Base-by-base conservation (phyloP, 2,888 invertebrate species). In the Empis stercorea region DNA sequence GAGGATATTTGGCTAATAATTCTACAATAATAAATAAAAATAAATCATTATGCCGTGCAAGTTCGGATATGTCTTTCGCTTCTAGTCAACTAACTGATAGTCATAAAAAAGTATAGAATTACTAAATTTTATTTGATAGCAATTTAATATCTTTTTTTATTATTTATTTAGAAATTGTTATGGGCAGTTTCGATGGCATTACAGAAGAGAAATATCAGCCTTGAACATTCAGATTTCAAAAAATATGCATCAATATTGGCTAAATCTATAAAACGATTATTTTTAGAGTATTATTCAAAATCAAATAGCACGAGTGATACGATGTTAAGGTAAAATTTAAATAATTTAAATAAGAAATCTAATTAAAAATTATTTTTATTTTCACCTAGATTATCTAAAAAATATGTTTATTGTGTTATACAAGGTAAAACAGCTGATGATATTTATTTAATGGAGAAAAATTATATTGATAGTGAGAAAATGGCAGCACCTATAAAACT, bases 111-210 rank as follows among this genome's bases (percentile, higher is more conserved):
- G 65, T 64, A 44, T 32, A 44, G 23, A 30, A 4, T n/a, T n/a
- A n/a, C n/a, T 38, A 10, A 4, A 47, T 46, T 30, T 23, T 40
- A 39, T 11, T 15, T 14, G 2, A 2, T 9, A 20, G n/a, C n/a
- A n/a, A n/a, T n/a, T 17, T 16, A 14, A 15, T 36, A 37, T 41
- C 11, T 42, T 9, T 34, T 27, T 30, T 39, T 39, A 14, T 42
- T 42, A 36, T 32, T 17, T 40, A 2, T 45, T 30, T 13, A 64
- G 84, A 87, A 87, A 74, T 71, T 87, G 23, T 68, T 86, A 15
- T 87, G 86, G 86, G 86, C 87, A 1, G 84, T 87, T 5, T 80
- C 85, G 3, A 81, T 84, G 59, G 83, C 87, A 1, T 68, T 87
- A 15, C 76, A 84, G 39, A 72, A 73, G 23, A 80, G 81, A 62